phyloP scores from a whole-genome alignment of 2,113 vertebrate genomes.

The Xenopus tropicalis region UCB_Xtro_10.0 CM004447.2:962501-963000 shows the following conservation, averaged over 20 bases:
- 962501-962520: constrained; percentile 52
- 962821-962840: constrained; percentile 27
- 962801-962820: constrained; percentile 53
- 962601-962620: constrained; percentile 24
- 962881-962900: constrained; percentile 35
- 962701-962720: constrained; percentile 59
- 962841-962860: constrained; percentile 13
- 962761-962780: constrained; percentile 55
- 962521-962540: constrained; percentile 54
- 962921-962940: constrained; percentile 45
- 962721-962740: constrained; percentile 66
- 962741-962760: constrained; percentile 61
- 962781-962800: constrained; percentile 50
- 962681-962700: constrained; percentile 46
- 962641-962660: constrained; percentile 39
- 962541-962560: constrained; percentile 43
- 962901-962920: constrained; percentile 24
- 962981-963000: constrained; percentile 57
- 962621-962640: not conserved
- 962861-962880: not conserved
- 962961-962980: constrained; percentile 45
- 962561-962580: constrained; percentile 27
- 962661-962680: constrained; percentile 58
- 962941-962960: constrained; percentile 34
- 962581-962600: constrained; percentile 33